A percentile compares a stretch with the other conserved stretches of the same genome.
Evolutionary conservation across 2,888 invertebrate species (phyloP).

Genomic region (Athrips mouffetella): DNA sequence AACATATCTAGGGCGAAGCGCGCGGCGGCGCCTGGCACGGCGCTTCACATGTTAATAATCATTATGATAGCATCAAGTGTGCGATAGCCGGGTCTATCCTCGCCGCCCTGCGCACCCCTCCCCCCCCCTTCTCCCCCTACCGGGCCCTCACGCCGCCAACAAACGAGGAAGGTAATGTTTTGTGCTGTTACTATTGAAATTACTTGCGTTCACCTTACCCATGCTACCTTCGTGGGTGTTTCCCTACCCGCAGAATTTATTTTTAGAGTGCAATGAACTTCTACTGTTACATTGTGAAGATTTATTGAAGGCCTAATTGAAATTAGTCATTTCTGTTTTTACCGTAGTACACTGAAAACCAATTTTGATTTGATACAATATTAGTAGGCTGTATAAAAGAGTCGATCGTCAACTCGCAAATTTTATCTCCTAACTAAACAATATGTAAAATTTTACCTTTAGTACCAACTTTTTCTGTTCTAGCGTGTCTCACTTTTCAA

Average conservation of each 20-base stretch:
- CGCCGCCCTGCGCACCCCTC: constrained; percentile 38
- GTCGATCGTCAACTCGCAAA: no score
- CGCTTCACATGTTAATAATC: constrained; percentile 76
- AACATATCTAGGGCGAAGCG: constrained; percentile 71
- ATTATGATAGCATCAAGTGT: constrained; percentile 77
- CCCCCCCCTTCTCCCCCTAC: constrained; percentile 22
- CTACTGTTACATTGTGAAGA: constrained; percentile 1
- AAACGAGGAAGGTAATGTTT: constrained; percentile 29
- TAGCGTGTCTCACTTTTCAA: no score
- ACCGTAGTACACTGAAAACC: background rate
- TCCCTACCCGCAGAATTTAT: constrained; percentile 34
- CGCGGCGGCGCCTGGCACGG: constrained; percentile 62
- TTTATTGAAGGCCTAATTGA: background rate
- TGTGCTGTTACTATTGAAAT: constrained; percentile 29
- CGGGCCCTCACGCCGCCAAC: constrained; percentile 26
- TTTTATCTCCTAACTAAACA: no score
- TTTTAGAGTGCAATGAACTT: constrained; percentile 33
- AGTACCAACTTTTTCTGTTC: no score
- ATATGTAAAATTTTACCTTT: no score
- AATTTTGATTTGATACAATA: no score
- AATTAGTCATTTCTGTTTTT: background rate
- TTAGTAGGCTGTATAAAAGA: no score
- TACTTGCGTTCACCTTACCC: constrained; percentile 35
- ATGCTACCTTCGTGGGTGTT: constrained; percentile 34
- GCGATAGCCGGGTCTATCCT: constrained; percentile 64